These are phyloP conservation scores for Holocentrus rufus DNA, from an alignment of 2,797 vertebrate species.

Conservation along the genomic window DNA sequence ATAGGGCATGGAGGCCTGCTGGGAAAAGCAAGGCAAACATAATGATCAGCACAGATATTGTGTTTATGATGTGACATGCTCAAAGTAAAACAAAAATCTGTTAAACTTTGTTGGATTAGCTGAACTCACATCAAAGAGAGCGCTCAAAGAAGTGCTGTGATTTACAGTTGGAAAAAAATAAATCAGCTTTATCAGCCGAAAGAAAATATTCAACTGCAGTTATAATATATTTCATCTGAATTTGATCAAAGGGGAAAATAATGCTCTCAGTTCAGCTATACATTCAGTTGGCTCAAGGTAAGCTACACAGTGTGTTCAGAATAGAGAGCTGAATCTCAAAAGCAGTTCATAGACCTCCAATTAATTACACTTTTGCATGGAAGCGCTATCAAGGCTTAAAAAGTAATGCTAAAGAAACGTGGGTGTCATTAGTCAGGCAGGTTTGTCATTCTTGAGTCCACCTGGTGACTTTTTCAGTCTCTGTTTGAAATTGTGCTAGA, in stretches of 20 bases:
- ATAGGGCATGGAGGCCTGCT: constrained; percentile 27
- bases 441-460: constrained; percentile 28
- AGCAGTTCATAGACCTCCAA: neutral
- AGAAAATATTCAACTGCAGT: neutral
- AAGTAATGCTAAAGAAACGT: constrained; percentile 1
- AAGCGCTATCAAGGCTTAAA: constrained; percentile 4
- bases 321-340: neutral
- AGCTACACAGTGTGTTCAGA: neutral
- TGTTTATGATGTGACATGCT: neutral
- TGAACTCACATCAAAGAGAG: neutral
- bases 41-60: neutral
- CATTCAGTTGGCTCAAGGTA: neutral
- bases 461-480: constrained; percentile 12
- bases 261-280: neutral
- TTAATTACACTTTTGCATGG: neutral
- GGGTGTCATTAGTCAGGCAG: constrained; percentile 18
- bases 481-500: constrained; percentile 7
- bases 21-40: constrained; percentile 6
- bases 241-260: constrained; percentile 3
- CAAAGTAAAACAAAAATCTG: neutral
- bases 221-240: neutral
- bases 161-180: constrained; percentile 1
- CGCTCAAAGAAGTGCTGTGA: neutral
- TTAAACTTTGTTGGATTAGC: neutral
- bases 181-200: neutral